Evolutionary conservation across 2,888 invertebrate genomes (phyloP).

Genomic region (Apamea crenata): DNA sequence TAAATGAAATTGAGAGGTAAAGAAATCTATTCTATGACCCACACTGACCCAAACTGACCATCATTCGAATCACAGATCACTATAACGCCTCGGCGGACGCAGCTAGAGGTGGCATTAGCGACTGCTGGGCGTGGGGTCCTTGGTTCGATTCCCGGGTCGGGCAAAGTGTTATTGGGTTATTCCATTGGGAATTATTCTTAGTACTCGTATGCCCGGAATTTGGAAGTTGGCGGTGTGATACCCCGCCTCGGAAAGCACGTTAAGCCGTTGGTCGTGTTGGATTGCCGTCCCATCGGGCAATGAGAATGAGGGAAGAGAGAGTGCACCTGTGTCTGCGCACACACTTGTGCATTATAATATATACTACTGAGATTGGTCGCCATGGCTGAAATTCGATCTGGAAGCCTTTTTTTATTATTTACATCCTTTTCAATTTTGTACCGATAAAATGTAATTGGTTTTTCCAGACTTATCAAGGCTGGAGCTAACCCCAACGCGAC

Average conservation of each 20-base stretch:
- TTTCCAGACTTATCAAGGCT: slow-evolving; percentile 68
- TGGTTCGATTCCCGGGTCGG: no score
- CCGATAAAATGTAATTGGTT: not conserved
- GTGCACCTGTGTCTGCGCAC: not conserved
- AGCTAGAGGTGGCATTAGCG: not conserved
- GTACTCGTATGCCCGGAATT: no score
- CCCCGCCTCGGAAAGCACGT: no score
- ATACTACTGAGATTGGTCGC: not conserved
- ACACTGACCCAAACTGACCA: not conserved
- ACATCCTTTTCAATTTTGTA: not conserved
- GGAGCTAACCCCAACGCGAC: slow-evolving; percentile 71
- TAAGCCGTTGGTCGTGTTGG: no score
- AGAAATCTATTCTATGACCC: not conserved
- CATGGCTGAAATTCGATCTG: not conserved
- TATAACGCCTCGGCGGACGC: no score
- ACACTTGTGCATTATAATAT: not conserved
- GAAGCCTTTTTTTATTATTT: not conserved
- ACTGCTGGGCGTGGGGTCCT: no score
- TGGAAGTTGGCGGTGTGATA: no score
- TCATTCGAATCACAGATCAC: not conserved
- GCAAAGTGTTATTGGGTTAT: no score
- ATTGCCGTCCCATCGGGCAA: not conserved
- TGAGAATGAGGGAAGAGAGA: not conserved
- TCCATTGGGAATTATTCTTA: no score
- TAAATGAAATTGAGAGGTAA: slow-evolving; percentile 64